Evolutionary conservation across 2,797 vertebrate genomes (phyloP).

Genomic region (Phyllotis vaccarum): DNA sequence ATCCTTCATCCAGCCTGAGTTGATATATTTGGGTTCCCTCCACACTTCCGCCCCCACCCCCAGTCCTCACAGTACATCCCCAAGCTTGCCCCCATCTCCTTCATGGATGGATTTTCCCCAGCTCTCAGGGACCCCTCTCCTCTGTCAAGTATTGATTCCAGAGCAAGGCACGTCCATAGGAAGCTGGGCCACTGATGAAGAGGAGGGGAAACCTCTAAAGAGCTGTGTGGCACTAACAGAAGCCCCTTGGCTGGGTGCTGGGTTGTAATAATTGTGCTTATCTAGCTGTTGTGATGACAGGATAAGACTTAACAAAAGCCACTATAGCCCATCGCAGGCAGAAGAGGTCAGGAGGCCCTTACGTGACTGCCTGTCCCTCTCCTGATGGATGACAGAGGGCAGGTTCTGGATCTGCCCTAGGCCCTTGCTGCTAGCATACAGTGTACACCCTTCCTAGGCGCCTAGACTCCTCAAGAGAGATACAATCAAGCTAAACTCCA

Average conservation of each 20-base stretch:
- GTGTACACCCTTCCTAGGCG: not conserved
- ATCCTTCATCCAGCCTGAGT: not conserved
- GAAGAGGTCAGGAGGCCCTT: not conserved
- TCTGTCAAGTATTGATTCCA: not conserved
- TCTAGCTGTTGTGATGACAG: not conserved
- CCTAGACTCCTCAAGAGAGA: not conserved
- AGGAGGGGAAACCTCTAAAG: too few species aligned
- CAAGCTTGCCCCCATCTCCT: not conserved
- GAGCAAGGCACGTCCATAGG: too few species aligned
- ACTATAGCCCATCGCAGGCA: not conserved
- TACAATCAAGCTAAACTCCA: not conserved
- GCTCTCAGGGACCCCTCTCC: not conserved
- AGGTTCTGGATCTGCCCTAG: not conserved
- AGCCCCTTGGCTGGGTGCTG: not conserved
- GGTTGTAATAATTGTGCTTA: not conserved
- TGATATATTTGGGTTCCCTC: not conserved
- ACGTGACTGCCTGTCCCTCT: not conserved
- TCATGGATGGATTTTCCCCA: not conserved
- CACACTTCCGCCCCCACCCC: rapidly evolving
- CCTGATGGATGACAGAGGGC: not conserved
- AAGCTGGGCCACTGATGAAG: not conserved
- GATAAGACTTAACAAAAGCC: not conserved
- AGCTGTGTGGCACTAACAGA: not conserved
- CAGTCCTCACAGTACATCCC: not conserved
- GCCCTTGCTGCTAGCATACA: not conserved